Conservation (phyloP, 2,797 vertebrate genomes). For the Coregonus suidteri region DNA sequence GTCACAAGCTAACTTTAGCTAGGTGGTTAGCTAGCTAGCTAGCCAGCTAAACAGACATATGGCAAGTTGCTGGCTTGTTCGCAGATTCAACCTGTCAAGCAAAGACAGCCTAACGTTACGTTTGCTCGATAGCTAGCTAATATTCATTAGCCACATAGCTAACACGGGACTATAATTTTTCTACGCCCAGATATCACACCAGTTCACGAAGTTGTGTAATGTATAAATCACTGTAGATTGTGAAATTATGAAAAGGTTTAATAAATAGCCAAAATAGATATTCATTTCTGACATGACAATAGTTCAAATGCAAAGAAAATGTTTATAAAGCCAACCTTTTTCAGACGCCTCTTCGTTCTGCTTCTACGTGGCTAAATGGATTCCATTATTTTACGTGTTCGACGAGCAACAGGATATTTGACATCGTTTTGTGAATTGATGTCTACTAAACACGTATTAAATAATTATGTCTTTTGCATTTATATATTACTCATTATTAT, state of each 20-base stretch:
- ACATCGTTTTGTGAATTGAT: background rate
- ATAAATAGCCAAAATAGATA: background rate
- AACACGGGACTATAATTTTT: background rate
- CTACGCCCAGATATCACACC: background rate
- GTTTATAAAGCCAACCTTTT: conserved; percentile 66
- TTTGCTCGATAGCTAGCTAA: background rate
- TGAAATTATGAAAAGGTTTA: background rate
- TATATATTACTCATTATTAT: background rate
- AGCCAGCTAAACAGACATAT: too few relatives aligned
- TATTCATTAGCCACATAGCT: background rate
- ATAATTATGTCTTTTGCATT: background rate
- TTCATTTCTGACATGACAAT: conserved; percentile 47
- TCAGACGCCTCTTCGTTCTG: conserved; percentile 62
- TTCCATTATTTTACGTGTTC: conserved; percentile 67
- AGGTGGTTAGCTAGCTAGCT: background rate
- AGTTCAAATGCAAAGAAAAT: conserved; percentile 27
- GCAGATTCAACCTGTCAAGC: background rate
- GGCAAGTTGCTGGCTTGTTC: too few relatives aligned
- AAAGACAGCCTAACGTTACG: background rate
- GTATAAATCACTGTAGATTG: background rate
- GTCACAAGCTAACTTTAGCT: background rate
- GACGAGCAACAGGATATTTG: conserved; percentile 59
- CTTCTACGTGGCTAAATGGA: conserved; percentile 81
- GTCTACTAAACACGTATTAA: background rate
- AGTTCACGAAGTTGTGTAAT: background rate